phyloP scores from a whole-genome alignment of 1,140 invertebrate species.

The Ceratosolen fusciceps region DNA sequence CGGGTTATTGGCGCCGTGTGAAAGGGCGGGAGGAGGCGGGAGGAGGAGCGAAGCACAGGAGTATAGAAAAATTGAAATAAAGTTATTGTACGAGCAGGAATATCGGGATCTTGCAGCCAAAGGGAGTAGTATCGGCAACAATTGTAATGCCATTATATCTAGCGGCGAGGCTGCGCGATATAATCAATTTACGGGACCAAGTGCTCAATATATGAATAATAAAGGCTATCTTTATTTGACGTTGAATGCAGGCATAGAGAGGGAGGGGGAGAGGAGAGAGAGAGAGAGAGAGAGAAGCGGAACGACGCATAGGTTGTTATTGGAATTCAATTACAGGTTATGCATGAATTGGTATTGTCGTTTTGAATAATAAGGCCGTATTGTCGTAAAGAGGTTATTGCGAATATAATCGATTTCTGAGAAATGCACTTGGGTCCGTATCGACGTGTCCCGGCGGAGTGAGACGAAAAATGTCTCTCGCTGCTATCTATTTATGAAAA shows the following conservation, averaged over 20 bases:
- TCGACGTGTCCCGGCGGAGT: no score
- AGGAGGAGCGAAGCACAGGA: no score
- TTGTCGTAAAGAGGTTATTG: neutral
- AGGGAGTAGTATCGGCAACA: neutral
- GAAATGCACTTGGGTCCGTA: neutral
- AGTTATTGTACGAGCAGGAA: no score
- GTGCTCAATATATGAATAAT: neutral
- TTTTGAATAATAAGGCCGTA: neutral
- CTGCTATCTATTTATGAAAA: constrained; percentile 3
- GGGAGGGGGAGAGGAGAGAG: no score
- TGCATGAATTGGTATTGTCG: neutral
- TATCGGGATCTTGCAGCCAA: no score
- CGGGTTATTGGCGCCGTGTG: no score
- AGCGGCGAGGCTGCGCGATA: neutral
- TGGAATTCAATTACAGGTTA: neutral
- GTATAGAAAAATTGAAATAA: no score
- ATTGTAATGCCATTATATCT: neutral
- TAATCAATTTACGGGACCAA: neutral
- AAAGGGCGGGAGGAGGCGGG: no score
- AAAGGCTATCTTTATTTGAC: neutral
- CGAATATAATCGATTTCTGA: neutral
- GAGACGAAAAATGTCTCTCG: no score
- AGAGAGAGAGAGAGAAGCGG: no score
- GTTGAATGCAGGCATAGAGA: no score
- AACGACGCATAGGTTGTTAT: neutral